Base-by-base conservation (phyloP, 2,113 vertebrate genomes). In the Todiramphus saurophagus region DNA sequence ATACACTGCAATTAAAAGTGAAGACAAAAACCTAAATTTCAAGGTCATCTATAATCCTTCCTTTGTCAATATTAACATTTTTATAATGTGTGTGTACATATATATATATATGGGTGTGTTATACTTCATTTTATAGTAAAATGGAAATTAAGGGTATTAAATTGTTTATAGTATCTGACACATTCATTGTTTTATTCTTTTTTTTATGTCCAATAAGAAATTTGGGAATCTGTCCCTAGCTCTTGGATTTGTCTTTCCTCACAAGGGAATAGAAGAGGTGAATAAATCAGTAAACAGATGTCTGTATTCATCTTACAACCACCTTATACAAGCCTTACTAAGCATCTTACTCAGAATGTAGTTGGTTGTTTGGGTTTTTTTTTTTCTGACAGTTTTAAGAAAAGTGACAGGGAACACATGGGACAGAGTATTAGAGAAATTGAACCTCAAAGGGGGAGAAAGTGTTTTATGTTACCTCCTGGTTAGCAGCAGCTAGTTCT, bases 401-500 rank as follows among this genome's bases (percentile, higher is more conserved):
- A 95, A 97, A 85, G 64, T 96, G 94, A 92, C 9, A 79, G 84
- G 87, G 93, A 97, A 97, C 74, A 97, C 85, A 96, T 53, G 91
- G 95, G 83, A 94, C 27, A 93, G 70, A 85, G 60, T 76, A 93
- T 87, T 90, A 96, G 81, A 87, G 74, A 97, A 95, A 94, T 55
- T 96, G 89, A 94, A 96, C 93, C 96, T 98, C 95, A 88, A 90
- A 97, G 95, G 95, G 88, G 96, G 93, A 97, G 94, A 98, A 98
- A 98, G 93, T 90, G 93, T 94, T 96, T 96, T 93, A 86, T 95
- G 93, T 98, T 98, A 99, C 99, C 99, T 99, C 99, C 98, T 99
- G 98, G 98, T 99, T 99, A 98, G 99, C 98, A 98, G 98, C 98
- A 95, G 99, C 98, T 93, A 99, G 98, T 98, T 99, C 99, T 98